These are phyloP conservation scores for Drosophila nikananu DNA, from an alignment of 1,140 invertebrate species.

Conservation along the genomic window DNA sequence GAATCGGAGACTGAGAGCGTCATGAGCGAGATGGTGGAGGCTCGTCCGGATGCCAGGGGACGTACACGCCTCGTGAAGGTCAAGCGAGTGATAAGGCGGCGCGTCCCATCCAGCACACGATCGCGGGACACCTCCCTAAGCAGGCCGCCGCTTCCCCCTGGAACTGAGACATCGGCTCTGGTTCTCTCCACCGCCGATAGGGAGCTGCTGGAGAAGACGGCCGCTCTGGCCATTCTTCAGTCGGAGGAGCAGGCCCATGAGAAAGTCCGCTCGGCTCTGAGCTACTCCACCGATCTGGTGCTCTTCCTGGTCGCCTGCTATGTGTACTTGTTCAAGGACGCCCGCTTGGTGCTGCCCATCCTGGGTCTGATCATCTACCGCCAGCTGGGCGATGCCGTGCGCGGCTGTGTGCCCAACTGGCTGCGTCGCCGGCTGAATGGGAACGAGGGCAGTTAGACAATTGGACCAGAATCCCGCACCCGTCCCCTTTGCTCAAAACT, in stretches of 20 bases:
- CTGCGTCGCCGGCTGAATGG: conserved; percentile 69
- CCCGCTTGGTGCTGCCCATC: conserved; percentile 91
- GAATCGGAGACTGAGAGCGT: conserved; percentile 62
- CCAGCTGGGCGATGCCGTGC: conserved; percentile 88
- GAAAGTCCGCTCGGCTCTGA: conserved; percentile 89
- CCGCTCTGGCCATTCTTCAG: conserved; percentile 73
- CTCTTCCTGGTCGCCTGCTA: conserved; percentile 90
- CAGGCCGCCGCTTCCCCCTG: conserved; percentile 18
- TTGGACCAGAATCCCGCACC: background rate
- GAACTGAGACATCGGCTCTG: conserved; percentile 37
- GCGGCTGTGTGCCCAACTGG: conserved; percentile 85
- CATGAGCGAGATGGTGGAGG: conserved; percentile 75
- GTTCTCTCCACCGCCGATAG: conserved; percentile 53
- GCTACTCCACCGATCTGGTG: conserved; percentile 90
- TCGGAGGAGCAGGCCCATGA: conserved; percentile 87
- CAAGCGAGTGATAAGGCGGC: conserved; percentile 70
- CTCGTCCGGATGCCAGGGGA: conserved; percentile 69
- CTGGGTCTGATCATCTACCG: conserved; percentile 91
- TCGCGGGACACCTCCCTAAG: conserved; percentile 74
- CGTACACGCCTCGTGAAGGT: conserved; percentile 77
- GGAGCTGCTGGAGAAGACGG: conserved; percentile 57
- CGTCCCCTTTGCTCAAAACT: conserved; percentile 15
- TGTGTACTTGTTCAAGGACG: conserved; percentile 92
- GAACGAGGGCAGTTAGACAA: conserved; percentile 40
- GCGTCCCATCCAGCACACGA: conserved; percentile 74